phyloP scores from a whole-genome alignment of 2,797 vertebrate species.

The Ctenopoma multispine region DNA sequence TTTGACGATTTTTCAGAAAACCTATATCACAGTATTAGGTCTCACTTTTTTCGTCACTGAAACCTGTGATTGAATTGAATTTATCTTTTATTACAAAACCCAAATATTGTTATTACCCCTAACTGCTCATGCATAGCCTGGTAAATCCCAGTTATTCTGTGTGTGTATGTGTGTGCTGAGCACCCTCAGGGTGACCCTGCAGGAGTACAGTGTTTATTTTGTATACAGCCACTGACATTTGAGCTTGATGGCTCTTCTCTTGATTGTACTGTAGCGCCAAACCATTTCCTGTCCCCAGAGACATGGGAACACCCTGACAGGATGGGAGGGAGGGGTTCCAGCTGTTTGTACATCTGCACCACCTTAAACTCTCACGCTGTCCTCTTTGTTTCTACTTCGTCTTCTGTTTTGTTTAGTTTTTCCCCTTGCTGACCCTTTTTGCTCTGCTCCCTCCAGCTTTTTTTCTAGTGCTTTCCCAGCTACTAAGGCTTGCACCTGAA shows the following conservation, averaged over 20 bases:
- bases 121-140: background rate
- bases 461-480: conserved; percentile 35
- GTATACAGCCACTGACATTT: conserved; percentile 81
- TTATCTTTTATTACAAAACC: background rate
- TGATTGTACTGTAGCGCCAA: conserved; percentile 65
- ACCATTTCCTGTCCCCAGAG: conserved; percentile 69
- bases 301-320: conserved; percentile 52
- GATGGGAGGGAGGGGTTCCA: conserved; percentile 56
- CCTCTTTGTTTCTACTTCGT: conserved; percentile 1
- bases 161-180: conserved; percentile 10
- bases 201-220: conserved; percentile 76
- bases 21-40: background rate
- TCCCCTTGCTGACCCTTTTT: background rate
- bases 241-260: conserved; percentile 60
- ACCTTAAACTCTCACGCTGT: conserved; percentile 16
- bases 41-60: conserved; percentile 2
- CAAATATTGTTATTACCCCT: conserved; percentile 3
- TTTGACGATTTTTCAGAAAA: conserved; percentile 1
- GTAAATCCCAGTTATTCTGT: conserved; percentile 1
- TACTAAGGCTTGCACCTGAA: conserved; percentile 21
- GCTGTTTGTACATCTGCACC: conserved; percentile 62
- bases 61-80: background rate
- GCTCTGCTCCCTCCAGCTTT: conserved; percentile 20
- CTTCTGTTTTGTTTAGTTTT: conserved; percentile 11
- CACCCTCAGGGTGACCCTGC: conserved; percentile 65